These are phyloP conservation scores for Chaetodon auriga DNA, from an alignment of 2,113 vertebrate genomes.

Conservation along the genomic window DNA sequence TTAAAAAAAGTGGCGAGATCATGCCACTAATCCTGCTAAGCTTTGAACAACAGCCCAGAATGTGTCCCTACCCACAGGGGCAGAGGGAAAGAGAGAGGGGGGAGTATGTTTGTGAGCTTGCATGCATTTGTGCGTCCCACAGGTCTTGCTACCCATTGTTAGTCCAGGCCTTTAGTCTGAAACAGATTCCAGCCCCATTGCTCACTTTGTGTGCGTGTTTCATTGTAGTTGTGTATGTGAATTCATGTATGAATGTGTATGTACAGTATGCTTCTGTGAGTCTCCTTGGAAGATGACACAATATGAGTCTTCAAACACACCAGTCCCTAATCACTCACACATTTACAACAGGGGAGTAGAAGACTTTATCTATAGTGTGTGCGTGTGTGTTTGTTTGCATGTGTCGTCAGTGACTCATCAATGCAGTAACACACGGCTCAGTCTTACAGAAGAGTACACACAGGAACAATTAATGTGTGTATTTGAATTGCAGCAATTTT, in stretches of 20 bases:
- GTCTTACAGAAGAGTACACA: conserved; percentile 38
- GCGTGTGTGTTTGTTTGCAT: not conserved
- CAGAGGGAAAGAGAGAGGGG: conserved; percentile 25
- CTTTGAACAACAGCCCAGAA: conserved; percentile 69
- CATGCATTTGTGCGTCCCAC: conserved; percentile 24
- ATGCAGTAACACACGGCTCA: conserved; percentile 57
- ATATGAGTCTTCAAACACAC: conserved; percentile 11
- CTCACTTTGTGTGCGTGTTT: conserved; percentile 31
- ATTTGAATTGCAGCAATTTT: conserved; percentile 18
- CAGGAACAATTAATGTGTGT: not conserved
- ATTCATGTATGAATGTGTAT: not conserved
- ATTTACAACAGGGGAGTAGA: conserved; percentile 31
- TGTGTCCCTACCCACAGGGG: conserved; percentile 55
- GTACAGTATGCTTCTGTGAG: not conserved
- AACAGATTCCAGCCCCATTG: conserved; percentile 18
- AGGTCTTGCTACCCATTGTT: conserved; percentile 52
- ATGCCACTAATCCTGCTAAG: conserved; percentile 69
- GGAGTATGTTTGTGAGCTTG: conserved; percentile 6
- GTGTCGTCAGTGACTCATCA: conserved; percentile 68
- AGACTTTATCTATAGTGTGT: conserved; percentile 26
- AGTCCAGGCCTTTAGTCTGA: conserved; percentile 13
- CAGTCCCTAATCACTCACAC: conserved; percentile 32
- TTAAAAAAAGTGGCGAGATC: conserved; percentile 60
- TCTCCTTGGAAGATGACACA: conserved; percentile 15
- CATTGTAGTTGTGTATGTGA: not conserved